Percentiles rank a stretch among this genome's conserved stretches.
Conservation (phyloP, 1,140 invertebrate genomes). For the Atta cephalotes region DNA sequence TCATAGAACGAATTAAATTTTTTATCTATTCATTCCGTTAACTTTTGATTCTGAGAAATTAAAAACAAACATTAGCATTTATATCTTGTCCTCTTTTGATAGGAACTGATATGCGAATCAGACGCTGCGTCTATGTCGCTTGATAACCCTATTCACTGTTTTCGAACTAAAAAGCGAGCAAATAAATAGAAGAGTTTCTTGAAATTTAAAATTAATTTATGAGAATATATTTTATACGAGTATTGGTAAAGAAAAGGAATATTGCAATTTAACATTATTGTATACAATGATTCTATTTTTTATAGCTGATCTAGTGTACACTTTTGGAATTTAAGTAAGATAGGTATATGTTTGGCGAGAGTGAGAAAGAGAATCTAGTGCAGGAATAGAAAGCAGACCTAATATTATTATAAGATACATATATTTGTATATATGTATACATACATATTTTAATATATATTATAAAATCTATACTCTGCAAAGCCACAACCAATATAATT, state of each 20-base stretch:
- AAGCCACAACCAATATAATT: no score
- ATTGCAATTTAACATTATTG: not conserved
- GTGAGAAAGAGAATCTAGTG: no score
- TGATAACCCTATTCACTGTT: conserved; percentile 64
- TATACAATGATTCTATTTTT: not conserved
- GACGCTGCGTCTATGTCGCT: conserved; percentile 59
- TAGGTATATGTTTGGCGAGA: no score
- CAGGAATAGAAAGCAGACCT: not conserved
- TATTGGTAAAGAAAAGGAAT: not conserved
- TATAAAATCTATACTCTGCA: not conserved
- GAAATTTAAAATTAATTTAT: not conserved
- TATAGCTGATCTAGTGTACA: no score
- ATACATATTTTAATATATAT: not conserved
- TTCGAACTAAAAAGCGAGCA: not conserved
- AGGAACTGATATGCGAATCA: conserved; percentile 51
- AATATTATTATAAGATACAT: conserved; percentile 21
- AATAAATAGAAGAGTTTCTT: not conserved
- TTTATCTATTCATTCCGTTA: not conserved
- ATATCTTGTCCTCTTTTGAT: conserved; percentile 13
- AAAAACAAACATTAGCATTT: not conserved
- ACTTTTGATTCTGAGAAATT: conserved; percentile 2
- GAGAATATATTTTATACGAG: not conserved
- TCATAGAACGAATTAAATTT: not conserved
- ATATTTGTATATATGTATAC: not conserved
- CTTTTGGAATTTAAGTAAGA: no score